phyloP scores from a whole-genome alignment of 2,797 vertebrate species.

The Anguilla megastoma region DNA sequence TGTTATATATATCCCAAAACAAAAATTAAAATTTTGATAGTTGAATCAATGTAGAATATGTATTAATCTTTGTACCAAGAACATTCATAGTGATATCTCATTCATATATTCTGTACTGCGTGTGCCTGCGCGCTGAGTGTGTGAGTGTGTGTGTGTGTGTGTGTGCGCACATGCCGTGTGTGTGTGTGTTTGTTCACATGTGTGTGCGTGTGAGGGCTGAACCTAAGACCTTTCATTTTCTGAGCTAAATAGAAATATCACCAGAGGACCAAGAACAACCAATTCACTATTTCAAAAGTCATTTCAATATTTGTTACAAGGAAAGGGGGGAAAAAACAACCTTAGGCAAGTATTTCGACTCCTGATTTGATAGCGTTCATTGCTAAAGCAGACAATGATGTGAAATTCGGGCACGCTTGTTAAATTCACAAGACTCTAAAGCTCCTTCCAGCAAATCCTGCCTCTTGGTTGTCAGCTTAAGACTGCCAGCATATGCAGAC shows the following conservation, averaged over 20 bases:
- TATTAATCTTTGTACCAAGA: too few relatives aligned
- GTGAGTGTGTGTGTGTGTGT: conserved; percentile 16
- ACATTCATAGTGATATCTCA: not conserved
- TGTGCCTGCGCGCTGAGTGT: conserved; percentile 16
- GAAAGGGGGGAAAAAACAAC: conserved; percentile 58
- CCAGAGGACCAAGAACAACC: conserved; percentile 52
- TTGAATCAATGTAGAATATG: too few relatives aligned
- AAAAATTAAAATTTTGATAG: too few relatives aligned
- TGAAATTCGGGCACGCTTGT: conserved; percentile 77
- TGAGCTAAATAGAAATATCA: conserved; percentile 64
- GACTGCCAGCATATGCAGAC: conserved; percentile 76
- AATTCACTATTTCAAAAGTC: conserved; percentile 69
- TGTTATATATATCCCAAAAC: not conserved
- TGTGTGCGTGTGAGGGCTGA: not conserved
- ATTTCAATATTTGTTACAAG: conserved; percentile 67
- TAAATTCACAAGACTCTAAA: conserved; percentile 80
- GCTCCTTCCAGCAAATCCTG: conserved; percentile 73
- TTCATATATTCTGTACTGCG: conserved; percentile 17
- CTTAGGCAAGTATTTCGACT: conserved; percentile 73
- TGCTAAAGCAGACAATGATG: conserved; percentile 74
- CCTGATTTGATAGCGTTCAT: conserved; percentile 78
- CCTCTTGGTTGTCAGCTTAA: conserved; percentile 77
- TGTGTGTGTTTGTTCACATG: not conserved
- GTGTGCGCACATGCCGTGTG: conserved; percentile 8
- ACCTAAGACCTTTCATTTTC: conserved; percentile 60